These are phyloP conservation scores for Artibeus lituratus DNA, from an alignment of 2,797 vertebrate species.

Conservation along the genomic window DNA sequence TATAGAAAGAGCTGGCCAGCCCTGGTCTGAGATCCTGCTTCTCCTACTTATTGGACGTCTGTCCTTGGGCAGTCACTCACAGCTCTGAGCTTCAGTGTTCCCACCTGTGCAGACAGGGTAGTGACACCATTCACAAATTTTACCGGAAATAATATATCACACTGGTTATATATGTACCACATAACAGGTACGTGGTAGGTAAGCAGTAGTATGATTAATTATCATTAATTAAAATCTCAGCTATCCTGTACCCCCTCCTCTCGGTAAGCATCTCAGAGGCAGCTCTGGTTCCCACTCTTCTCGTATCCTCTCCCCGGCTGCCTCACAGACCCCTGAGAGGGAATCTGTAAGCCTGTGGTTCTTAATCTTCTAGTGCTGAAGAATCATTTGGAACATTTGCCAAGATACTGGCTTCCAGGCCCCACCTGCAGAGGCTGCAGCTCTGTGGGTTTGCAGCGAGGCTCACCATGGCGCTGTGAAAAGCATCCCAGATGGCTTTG, in stretches of 20 bases:
- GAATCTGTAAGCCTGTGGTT: not conserved
- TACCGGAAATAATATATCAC: not conserved
- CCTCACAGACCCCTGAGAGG: not conserved
- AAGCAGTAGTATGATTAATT: not conserved
- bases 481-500: not conserved
- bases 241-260: not conserved
- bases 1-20: not conserved
- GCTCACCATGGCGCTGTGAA: rapidly evolving
- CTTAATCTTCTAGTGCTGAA: not conserved
- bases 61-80: not conserved
- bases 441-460: not conserved
- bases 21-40: not conserved
- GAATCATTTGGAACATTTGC: not conserved
- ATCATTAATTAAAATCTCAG: not conserved
- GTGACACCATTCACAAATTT: not conserved
- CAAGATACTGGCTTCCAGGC: not conserved
- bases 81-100: not conserved
- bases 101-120: not conserved
- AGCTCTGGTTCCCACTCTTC: not conserved
- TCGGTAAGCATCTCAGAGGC: not conserved
- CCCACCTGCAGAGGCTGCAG: not conserved
- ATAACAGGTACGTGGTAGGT: not conserved
- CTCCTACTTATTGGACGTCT: not conserved
- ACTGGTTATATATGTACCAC: not conserved
- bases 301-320: not conserved